Base-by-base conservation (phyloP, 2,797 vertebrate species). In the Aratinga solstitialis region DNA sequence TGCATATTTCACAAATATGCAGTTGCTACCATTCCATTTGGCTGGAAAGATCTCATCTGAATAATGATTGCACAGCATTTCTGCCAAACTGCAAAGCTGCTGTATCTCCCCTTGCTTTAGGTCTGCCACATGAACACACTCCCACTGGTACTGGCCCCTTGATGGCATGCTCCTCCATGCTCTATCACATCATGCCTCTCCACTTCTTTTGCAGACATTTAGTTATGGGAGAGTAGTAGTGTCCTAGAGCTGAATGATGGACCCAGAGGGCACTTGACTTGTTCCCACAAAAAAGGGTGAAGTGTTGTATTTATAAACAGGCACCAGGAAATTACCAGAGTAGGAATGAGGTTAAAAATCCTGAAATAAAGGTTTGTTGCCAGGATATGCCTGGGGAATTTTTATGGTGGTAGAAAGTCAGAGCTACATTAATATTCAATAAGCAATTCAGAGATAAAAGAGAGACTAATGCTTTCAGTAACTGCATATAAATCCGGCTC, bases 1-100 rank as follows among this genome's bases (percentile, higher is more conserved):
- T 24, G 89, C 58, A 78, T 92, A 94, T 94, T 96, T 96, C 92
- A 93, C 92, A 92, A 89, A 69, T 72, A 73, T 9, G 43, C 43
- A 92, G 66, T 92, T 95, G 38, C 79, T 54, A 62, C 79, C 10
- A 1, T 66, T 85, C 38, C 91, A 36, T 95, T 95, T 95, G 84
- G 79, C 76, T 90, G 84, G 27, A 50, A 50, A 92, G 45, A 65
- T 78, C 75, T 95, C 79, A 89, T 96, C 82, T 96, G 84, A 94
- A 87, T 90, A 91, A 93, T 56, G 62, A 30, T 22, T 77, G 69
- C 30, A 56, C 47, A 20, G 61, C 20, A 9, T 61, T 95, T 71
- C 58, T 93, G 81, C 78, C 84, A 77, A 72, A 51, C 45, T 1
- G 2, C 58, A 21, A 62, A 22, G 6, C 16, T 81, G 24, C 50